Conservation (phyloP, 2,888 invertebrate species). For the Ferdinandea cuprea region DNA sequence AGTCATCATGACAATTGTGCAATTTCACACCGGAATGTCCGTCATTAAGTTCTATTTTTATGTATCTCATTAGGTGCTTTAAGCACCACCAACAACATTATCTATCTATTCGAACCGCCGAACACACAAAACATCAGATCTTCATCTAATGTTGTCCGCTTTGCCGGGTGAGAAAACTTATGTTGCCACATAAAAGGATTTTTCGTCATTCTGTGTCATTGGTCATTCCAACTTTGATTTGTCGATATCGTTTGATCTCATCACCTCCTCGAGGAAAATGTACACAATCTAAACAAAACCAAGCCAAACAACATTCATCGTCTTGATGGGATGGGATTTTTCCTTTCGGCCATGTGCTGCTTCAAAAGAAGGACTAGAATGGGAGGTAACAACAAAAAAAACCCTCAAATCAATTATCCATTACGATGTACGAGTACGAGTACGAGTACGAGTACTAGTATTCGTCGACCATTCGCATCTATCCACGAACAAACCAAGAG, state of each 20-base stretch:
- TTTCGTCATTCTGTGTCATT: slow-evolving; percentile 28
- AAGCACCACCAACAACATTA: slow-evolving; percentile 30
- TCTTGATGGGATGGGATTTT: slow-evolving; percentile 17
- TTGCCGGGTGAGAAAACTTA: slow-evolving; percentile 64
- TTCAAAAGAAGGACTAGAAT: slow-evolving; percentile 3
- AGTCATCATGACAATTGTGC: slow-evolving; percentile 37
- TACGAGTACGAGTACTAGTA: neutral
- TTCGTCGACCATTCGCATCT: slow-evolving; percentile 13
- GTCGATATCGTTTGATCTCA: slow-evolving; percentile 74
- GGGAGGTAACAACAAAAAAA: slow-evolving; percentile 22
- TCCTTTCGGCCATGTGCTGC: slow-evolving; percentile 6
- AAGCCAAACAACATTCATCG: slow-evolving; percentile 28
- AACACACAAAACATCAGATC: slow-evolving; percentile 31
- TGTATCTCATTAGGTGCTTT: slow-evolving; percentile 59
- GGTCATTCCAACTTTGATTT: slow-evolving; percentile 66
- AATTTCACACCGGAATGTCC: slow-evolving; percentile 64
- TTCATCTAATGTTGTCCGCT: slow-evolving; percentile 48
- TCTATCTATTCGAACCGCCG: slow-evolving; percentile 23
- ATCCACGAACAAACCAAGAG: slow-evolving; percentile 4
- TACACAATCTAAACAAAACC: slow-evolving; percentile 39
- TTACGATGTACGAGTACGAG: slow-evolving; percentile 39
- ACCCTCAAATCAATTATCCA: slow-evolving; percentile 71
- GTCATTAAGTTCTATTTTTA: slow-evolving; percentile 68
- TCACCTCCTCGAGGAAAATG: slow-evolving; percentile 63
- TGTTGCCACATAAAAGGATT: slow-evolving; percentile 58